Evolutionary conservation across 2,888 invertebrate species (phyloP), one percentile per base, ranked within the genome.

Genomic region (Phyto melanocephala): DNA sequence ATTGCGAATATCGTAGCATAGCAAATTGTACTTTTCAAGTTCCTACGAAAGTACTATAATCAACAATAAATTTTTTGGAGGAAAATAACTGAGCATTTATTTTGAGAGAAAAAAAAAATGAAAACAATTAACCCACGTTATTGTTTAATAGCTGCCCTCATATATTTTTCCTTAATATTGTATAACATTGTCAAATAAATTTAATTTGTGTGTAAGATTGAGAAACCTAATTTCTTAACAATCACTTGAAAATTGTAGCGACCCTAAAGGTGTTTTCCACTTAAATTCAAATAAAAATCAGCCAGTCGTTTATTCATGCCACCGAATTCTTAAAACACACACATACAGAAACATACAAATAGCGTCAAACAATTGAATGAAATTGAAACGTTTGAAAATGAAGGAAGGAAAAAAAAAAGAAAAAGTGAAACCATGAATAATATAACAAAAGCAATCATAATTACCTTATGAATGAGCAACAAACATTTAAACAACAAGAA

Each of bases 171-270:
- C 7, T 13, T n/a, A n/a, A 15, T 50, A 1, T 50, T 17, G 13
- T 15, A 24, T 22, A 42, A 45, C 54, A 33, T 40, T 77, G 42
- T 60, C 70, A 62, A 77, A 77, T 47, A 70, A 77, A 70, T 45
- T 54, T 52, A 70, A 54, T 74, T 60, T 72, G 35, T 67, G 45
- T 47, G 42, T 65, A 71, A 75, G 63, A 82, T 28, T 75, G 70
- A 82, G 82, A 75, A 71, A 60, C 79, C 82, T 79, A 82, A 82
- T 82, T 82, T 71, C 78, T 79, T 75, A 65, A 82, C 75, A 82
- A 82, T 67, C 75, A 76, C 75, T 82, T 82, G 47, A 82, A 62
- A 65, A 28, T 71, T 71, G 40, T 75, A 58, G 54, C 75, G 70
- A 62, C 79, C 82, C 82, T 82, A 40, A 75, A 75, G 79, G 79